Conservation (phyloP, 2,888 invertebrate species). For the Phyto melanocephala region DNA sequence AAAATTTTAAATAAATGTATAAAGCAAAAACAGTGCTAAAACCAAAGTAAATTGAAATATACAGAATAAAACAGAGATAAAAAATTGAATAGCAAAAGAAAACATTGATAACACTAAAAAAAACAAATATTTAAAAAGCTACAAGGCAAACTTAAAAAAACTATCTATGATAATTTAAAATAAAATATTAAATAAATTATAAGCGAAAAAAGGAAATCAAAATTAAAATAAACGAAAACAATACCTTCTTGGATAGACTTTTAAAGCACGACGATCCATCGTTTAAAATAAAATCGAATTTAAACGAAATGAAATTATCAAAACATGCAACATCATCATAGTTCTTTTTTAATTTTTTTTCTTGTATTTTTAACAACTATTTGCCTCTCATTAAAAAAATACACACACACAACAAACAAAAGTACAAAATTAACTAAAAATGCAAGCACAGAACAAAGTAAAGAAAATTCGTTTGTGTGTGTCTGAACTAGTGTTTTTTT, state of each 20-base stretch:
- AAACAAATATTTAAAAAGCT: neutral
- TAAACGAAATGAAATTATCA: conserved; percentile 74
- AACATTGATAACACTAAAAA: conserved; percentile 6
- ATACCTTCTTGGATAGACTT: conserved; percentile 90
- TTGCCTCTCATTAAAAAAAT: conserved; percentile 20
- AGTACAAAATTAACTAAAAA: conserved; percentile 32
- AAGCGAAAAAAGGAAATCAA: conserved; percentile 34
- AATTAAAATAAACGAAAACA: conserved; percentile 72
- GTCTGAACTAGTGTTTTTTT: conserved; percentile 27
- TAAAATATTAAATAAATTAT: conserved; percentile 70
- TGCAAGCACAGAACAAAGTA: conserved; percentile 42
- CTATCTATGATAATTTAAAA: neutral
- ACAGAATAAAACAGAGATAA: conserved; percentile 32
- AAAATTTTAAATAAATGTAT: conserved; percentile 25
- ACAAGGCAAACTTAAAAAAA: no score
- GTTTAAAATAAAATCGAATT: conserved; percentile 80
- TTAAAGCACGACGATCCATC: conserved; percentile 89
- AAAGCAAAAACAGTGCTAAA: conserved; percentile 34
- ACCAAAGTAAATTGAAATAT: conserved; percentile 39
- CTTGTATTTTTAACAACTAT: conserved; percentile 38
- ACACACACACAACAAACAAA: conserved; percentile 46
- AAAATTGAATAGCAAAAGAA: neutral
- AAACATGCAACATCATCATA: conserved; percentile 71
- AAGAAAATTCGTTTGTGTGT: conserved; percentile 11
- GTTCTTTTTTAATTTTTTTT: conserved; percentile 48